Evolutionary conservation across 2,888 invertebrate species (phyloP).

Genomic region (Drosophila atripex): DNA sequence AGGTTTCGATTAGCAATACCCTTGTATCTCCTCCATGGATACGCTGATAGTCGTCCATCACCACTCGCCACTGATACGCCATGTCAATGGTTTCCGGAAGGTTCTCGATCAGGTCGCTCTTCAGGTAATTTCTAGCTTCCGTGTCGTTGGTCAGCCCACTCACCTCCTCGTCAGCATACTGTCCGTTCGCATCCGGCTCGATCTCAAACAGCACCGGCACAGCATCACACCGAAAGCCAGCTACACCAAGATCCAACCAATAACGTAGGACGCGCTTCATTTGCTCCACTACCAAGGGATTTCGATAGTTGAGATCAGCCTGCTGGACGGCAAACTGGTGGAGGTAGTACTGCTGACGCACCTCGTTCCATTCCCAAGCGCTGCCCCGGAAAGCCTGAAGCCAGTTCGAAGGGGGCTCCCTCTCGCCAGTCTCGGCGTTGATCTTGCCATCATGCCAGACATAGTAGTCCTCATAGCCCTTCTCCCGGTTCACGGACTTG

Average conservation of each 20-base stretch:
- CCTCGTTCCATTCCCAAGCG: conserved; percentile 89
- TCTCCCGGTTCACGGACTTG: conserved; percentile 87
- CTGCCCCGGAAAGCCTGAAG: conserved; percentile 81
- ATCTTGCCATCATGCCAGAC: conserved; percentile 88
- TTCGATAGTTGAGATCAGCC: conserved; percentile 88
- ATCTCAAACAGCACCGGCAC: conserved; percentile 84
- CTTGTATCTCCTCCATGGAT: conserved; percentile 81
- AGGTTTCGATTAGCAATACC: conserved; percentile 87
- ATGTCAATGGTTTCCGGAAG: conserved; percentile 87
- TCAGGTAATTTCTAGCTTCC: conserved; percentile 85
- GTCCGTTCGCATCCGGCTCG: conserved; percentile 85
- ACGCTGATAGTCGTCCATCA: conserved; percentile 86
- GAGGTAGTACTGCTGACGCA: conserved; percentile 86
- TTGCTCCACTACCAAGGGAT: conserved; percentile 84
- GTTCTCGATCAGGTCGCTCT: conserved; percentile 86
- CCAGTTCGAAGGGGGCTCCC: conserved; percentile 80
- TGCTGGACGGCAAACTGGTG: conserved; percentile 87
- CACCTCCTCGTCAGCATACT: conserved; percentile 85
- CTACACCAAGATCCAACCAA: conserved; percentile 93
- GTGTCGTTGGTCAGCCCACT: conserved; percentile 82
- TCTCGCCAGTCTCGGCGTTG: conserved; percentile 56
- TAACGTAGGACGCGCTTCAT: conserved; percentile 87
- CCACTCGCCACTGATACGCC: conserved; percentile 87
- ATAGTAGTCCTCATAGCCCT: conserved; percentile 89
- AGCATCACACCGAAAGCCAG: conserved; percentile 94